Percentiles rank a stretch among this genome's conserved stretches.
Evolutionary conservation across 2,797 vertebrate genomes (phyloP).

Genomic region (Diceros bicornis): DNA sequence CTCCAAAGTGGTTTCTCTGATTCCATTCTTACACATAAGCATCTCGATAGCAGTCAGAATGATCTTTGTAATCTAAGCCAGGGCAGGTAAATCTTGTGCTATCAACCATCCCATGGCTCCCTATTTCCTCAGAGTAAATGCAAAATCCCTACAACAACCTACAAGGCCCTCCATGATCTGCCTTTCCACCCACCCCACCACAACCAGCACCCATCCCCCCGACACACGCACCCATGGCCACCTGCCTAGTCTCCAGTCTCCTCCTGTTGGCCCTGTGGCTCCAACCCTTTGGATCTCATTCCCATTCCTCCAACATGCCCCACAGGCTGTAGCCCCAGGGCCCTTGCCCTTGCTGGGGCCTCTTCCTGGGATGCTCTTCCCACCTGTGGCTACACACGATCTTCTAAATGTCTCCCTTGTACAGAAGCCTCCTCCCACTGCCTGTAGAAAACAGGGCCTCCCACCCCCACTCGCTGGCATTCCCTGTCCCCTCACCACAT

Average conservation of each 20-base stretch:
- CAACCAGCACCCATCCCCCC: no score
- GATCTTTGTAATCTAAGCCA: background rate
- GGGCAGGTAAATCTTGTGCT: background rate
- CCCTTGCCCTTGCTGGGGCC: background rate
- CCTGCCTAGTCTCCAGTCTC: no score
- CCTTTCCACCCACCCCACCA: no score
- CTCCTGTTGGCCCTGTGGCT: background rate
- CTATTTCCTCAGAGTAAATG: background rate
- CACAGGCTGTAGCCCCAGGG: background rate
- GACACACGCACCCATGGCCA: no score
- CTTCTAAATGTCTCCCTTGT: background rate
- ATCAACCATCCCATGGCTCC: background rate
- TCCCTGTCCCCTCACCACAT: background rate
- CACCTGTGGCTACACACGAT: background rate
- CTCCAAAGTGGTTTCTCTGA: background rate
- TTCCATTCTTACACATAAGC: background rate
- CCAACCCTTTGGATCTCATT: background rate
- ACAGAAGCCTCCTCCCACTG: background rate
- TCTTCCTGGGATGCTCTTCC: background rate
- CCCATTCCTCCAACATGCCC: background rate
- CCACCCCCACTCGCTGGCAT: accelerated
- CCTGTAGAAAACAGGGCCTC: background rate
- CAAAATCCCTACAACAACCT: background rate
- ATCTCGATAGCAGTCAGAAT: background rate
- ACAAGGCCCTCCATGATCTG: accelerated